Conservation (phyloP, 30 jellyfish, hydroid and myxozoan species). For the Aurelia aurita complex sp. Pacific region DNA sequence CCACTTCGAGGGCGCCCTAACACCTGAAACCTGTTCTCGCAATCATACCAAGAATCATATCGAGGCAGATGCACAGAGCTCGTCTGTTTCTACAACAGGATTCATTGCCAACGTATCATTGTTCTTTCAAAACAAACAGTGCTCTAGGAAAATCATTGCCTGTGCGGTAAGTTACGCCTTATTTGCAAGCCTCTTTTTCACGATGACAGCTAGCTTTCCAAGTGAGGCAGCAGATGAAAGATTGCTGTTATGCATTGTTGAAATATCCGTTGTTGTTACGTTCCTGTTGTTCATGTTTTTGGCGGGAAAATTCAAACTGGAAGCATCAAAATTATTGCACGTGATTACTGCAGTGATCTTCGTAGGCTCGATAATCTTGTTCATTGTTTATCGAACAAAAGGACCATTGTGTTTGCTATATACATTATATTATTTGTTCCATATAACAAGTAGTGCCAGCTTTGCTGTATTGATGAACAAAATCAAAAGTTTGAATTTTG, state of each 20-base stretch:
- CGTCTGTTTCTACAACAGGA: neutral
- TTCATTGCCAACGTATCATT: neutral
- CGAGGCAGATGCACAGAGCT: neutral
- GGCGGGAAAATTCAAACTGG: neutral
- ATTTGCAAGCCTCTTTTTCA: conserved; percentile 1
- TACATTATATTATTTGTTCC: neutral
- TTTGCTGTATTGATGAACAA: too few species aligned
- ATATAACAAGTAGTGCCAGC: neutral
- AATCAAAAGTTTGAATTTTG: neutral
- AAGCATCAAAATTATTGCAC: conserved; percentile 3
- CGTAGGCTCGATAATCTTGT: neutral
- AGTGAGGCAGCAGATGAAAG: neutral
- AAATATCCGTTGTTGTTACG: conserved; percentile 17
- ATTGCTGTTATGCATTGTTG: conserved; percentile 18
- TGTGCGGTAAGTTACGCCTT: neutral
- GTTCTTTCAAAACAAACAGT: neutral
- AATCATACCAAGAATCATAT: neutral
- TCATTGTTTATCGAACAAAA: neutral
- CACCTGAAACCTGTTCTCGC: neutral
- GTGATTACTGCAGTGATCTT: neutral
- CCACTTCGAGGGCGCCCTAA: neutral
- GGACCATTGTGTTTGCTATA: neutral
- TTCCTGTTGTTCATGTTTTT: neutral
- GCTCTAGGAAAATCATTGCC: neutral
- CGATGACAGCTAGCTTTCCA: neutral